Evolutionary conservation across 37 sponge, comb jelly and placozoan species (phyloP).

Genomic region (Halisarca cf. caerulea): DNA sequence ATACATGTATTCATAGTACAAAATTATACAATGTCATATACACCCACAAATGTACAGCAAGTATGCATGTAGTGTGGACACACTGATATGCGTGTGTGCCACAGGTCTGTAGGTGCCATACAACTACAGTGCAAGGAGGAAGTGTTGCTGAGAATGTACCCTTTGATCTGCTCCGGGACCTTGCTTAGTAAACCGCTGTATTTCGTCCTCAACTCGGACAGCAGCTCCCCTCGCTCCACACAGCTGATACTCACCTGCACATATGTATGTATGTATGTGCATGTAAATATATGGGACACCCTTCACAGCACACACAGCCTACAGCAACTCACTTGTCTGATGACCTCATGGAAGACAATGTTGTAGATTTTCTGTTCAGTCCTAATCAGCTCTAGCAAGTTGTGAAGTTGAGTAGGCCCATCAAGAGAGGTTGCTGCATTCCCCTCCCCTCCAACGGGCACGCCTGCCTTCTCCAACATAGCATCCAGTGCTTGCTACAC

Average conservation of each 20-base stretch:
- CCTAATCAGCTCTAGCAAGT: conserved; percentile 79
- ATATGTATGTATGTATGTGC: neutral
- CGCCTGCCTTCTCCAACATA: conserved; percentile 81
- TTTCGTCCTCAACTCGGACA: conserved; percentile 78
- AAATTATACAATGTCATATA: neutral
- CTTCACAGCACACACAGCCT: no score
- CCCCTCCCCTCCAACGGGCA: conserved; percentile 4
- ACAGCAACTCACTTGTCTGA: conserved; percentile 86
- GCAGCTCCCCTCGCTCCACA: conserved; percentile 87
- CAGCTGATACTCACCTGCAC: conserved; percentile 90
- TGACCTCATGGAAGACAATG: conserved; percentile 95
- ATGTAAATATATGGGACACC: neutral
- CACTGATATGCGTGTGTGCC: no score
- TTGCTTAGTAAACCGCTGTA: conserved; percentile 82
- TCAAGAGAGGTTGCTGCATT: neutral
- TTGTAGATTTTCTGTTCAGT: conserved; percentile 97
- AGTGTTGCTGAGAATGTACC: conserved; percentile 42
- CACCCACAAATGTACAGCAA: neutral
- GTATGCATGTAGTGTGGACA: no score
- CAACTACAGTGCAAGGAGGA: no score
- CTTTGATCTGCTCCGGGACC: conserved; percentile 88
- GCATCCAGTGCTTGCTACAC: conserved; percentile 70
- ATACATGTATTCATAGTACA: neutral
- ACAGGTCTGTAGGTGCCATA: no score
- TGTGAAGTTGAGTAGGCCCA: conserved; percentile 76